A percentile compares a stretch with the other conserved stretches of the same genome.
Conservation (phyloP, 1,140 invertebrate species). For the Anoplolepis gracilipes region DNA sequence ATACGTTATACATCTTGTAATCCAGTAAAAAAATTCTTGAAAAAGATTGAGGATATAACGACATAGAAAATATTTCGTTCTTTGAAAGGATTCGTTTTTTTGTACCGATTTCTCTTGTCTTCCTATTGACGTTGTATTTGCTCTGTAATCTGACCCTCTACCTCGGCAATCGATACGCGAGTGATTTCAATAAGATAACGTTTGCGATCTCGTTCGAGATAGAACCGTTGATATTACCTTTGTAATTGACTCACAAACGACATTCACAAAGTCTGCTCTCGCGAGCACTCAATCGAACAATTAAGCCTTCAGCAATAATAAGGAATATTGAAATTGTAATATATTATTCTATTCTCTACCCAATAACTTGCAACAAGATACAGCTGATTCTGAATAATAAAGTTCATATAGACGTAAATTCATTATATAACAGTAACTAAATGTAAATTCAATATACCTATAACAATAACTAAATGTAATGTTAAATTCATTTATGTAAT, state of each 20-base stretch:
- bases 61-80: neutral
- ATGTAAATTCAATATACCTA: no score
- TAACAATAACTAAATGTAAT: neutral
- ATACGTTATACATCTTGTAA: neutral
- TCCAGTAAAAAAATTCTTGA: neutral
- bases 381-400: neutral
- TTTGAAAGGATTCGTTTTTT: constrained; percentile 22
- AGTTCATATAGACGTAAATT: neutral
- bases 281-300: constrained; percentile 41
- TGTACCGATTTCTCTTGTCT: constrained; percentile 6
- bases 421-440: neutral
- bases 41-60: neutral
- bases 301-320: constrained; percentile 33
- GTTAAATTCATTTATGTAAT: neutral
- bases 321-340: constrained; percentile 44
- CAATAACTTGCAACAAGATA: neutral
- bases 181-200: constrained; percentile 64
- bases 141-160: constrained; percentile 37
- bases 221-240: constrained; percentile 33
- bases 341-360: neutral
- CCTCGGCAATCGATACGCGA: constrained; percentile 56
- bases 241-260: constrained; percentile 58
- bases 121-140: constrained; percentile 31
- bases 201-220: neutral
- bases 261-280: constrained; percentile 21